These are phyloP conservation scores for Emydoidea blandingii DNA, from an alignment of 2,797 vertebrate genomes.

Conservation along the genomic window DNA sequence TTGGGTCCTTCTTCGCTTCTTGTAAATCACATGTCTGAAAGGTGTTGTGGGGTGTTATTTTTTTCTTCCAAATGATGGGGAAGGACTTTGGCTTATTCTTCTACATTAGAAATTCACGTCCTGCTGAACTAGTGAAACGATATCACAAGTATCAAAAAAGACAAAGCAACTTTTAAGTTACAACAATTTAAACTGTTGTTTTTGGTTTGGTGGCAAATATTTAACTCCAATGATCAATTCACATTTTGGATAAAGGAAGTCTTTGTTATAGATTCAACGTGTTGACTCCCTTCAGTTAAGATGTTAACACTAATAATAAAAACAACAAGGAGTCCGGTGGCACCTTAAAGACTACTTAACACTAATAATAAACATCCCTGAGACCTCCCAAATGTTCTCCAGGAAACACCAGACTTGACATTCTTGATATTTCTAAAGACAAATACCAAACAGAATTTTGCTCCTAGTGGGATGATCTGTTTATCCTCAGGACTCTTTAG, in stretches of 20 bases:
- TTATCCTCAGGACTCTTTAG: background rate
- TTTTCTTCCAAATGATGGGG: background rate
- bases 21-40: background rate
- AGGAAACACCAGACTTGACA: background rate
- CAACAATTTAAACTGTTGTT: background rate
- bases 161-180: background rate
- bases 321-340: too few species aligned
- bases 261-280: background rate
- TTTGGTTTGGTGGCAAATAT: background rate
- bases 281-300: background rate
- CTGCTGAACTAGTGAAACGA: background rate
- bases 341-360: background rate
- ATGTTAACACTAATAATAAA: background rate
- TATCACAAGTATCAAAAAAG: accelerated
- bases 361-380: background rate
- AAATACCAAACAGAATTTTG: background rate
- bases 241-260: background rate
- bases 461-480: accelerated
- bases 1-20: background rate
- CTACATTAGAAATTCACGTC: background rate
- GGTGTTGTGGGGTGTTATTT: too few species aligned
- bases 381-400: background rate
- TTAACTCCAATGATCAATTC: background rate
- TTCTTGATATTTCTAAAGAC: background rate
- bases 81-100: background rate